A percentile compares a stretch with the other conserved stretches of the same genome.
These are phyloP conservation scores for Anoplius nigerrimus DNA, from an alignment of 2,888 invertebrate genomes.

Conservation along the genomic window DNA sequence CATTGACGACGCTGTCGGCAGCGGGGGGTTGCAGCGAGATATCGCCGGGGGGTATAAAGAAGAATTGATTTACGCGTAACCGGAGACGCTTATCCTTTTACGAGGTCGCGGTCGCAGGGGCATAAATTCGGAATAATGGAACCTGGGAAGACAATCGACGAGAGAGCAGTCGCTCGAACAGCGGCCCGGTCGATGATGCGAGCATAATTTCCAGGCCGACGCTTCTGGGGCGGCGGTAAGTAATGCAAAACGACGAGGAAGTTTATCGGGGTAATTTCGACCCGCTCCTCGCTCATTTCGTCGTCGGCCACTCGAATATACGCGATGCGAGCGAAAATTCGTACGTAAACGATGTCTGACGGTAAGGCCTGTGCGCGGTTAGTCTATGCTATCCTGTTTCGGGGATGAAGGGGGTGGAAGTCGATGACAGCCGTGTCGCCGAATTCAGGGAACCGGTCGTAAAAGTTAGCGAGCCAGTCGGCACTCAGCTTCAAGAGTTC, in stretches of 20 bases:
- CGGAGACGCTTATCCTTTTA: neutral
- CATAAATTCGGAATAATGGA: neutral
- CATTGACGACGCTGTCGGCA: too few species aligned
- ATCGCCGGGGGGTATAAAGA: too few species aligned
- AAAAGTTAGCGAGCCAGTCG: constrained; percentile 56
- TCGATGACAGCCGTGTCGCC: constrained; percentile 21
- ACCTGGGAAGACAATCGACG: too few species aligned
- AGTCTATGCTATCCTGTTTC: neutral
- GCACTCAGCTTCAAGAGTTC: constrained; percentile 46
- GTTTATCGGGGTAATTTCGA: too few species aligned
- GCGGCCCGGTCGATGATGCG: too few species aligned
- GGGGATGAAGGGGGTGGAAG: neutral
- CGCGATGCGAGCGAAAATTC: neutral
- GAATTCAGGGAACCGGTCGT: constrained; percentile 44
- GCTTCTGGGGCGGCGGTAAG: too few species aligned
- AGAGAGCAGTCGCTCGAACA: too few species aligned
- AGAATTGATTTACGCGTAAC: too few species aligned
- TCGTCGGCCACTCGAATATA: neutral
- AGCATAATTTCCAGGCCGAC: too few species aligned
- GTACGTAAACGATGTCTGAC: neutral
- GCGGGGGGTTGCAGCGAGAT: too few species aligned
- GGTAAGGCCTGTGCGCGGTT: neutral
- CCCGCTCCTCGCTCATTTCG: too few species aligned
- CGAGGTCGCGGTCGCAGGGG: neutral
- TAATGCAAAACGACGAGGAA: too few species aligned